Percentiles rank a stretch among this genome's conserved stretches.
phyloP scores from a whole-genome alignment of 2,888 invertebrate genomes.

The Pseudoips prasinana region DNA sequence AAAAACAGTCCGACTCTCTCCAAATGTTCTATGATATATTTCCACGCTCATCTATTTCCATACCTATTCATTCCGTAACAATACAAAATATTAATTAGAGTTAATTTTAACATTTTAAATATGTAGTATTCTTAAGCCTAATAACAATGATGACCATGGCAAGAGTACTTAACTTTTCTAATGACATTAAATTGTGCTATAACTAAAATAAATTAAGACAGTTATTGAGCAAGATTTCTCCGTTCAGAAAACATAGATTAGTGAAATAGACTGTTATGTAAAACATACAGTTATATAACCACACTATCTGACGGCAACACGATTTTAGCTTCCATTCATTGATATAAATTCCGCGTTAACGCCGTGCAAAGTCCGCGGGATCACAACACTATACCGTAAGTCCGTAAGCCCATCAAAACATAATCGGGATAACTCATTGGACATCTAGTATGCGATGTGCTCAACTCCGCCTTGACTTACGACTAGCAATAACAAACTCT shows the following conservation, averaged over 20 bases:
- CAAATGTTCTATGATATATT: no score
- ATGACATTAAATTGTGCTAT: no score
- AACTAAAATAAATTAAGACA: constrained; percentile 11
- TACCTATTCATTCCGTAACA: no score
- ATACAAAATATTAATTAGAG: no score
- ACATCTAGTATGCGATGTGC: constrained; percentile 40
- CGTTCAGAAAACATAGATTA: constrained; percentile 49
- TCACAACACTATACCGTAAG: constrained; percentile 63
- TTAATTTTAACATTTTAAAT: no score
- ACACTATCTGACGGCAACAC: constrained; percentile 34
- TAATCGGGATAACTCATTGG: constrained; percentile 55
- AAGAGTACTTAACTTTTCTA: no score
- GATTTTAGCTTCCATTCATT: constrained; percentile 48
- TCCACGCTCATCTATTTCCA: no score
- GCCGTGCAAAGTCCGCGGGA: constrained; percentile 50
- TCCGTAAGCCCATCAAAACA: constrained; percentile 67
- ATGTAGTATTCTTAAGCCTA: constrained; percentile 1
- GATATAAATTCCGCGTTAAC: constrained; percentile 57
- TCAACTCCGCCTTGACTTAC: constrained; percentile 20
- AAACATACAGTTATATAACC: constrained; percentile 38
- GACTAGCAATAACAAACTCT: constrained; percentile 43
- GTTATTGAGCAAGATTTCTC: constrained; percentile 17
- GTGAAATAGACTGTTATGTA: constrained; percentile 32
- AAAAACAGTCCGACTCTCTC: no score
- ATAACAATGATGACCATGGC: no score